Evolutionary conservation across 2,888 invertebrate genomes (phyloP).

Genomic region (Dilophus febrilis): DNA sequence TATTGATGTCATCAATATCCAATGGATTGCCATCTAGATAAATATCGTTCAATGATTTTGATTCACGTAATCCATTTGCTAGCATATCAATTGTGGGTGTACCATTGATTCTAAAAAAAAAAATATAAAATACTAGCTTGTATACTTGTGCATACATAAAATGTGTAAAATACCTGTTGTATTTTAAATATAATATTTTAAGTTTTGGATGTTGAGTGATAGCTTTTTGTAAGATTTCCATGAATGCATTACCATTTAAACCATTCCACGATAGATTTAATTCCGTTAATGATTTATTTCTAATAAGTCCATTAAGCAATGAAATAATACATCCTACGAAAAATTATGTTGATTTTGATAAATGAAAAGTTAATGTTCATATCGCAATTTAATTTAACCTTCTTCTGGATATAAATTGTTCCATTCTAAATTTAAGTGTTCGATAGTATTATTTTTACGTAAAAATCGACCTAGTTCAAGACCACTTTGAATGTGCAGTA

Average conservation of each 20-base stretch:
- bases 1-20: background rate
- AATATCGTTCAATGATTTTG: constrained; percentile 6
- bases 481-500: constrained; percentile 2
- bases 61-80: constrained; percentile 1
- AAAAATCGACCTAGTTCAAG: constrained; percentile 4
- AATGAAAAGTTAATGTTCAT: background rate
- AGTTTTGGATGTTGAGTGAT: constrained; percentile 1
- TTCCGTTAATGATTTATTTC: constrained; percentile 6
- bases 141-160: too few species aligned
- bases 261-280: constrained; percentile 11
- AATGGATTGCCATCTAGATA: constrained; percentile 9
- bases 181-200: constrained; percentile 5
- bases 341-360: too few species aligned
- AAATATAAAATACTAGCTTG: too few species aligned
- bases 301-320: constrained; percentile 6
- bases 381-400: background rate
- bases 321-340: background rate
- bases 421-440: constrained; percentile 8
- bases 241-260: constrained; percentile 5
- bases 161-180: constrained; percentile 7
- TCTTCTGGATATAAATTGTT: constrained; percentile 8
- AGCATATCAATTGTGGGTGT: too few species aligned
- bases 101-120: too few species aligned
- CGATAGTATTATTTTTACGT: constrained; percentile 2
- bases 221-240: constrained; percentile 2